phyloP scores from a whole-genome alignment of 2,888 invertebrate genomes.

The Watsonalla cultraria region DNA sequence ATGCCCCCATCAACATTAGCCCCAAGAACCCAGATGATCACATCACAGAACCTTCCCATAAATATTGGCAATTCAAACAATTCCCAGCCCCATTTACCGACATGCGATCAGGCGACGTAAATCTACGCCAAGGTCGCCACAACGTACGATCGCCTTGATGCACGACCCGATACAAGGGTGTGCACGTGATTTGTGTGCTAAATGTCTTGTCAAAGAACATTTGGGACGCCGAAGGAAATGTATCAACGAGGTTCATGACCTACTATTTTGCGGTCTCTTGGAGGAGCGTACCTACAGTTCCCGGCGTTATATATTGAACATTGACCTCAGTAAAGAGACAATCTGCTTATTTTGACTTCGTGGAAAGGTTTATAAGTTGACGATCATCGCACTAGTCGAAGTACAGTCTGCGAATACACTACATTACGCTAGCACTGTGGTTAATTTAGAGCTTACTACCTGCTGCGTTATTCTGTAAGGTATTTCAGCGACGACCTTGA shows the following conservation, averaged over 20 bases:
- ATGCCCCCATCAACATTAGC: too few species aligned
- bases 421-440: too few species aligned
- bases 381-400: too few species aligned
- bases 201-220: conserved; percentile 24
- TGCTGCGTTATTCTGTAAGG: too few species aligned
- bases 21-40: background rate
- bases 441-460: too few species aligned
- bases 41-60: background rate
- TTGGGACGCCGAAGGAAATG: conserved; percentile 1
- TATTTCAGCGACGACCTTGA: too few species aligned
- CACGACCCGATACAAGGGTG: conserved; percentile 44
- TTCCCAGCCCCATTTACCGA: conserved; percentile 26
- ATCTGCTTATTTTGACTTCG: too few species aligned
- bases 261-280: conserved; percentile 1
- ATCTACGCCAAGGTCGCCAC: conserved; percentile 54
- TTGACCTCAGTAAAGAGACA: too few species aligned
- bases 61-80: conserved; percentile 1
- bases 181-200: conserved; percentile 52
- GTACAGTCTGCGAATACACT: too few species aligned
- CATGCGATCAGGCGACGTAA: conserved; percentile 40
- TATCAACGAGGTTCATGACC: background rate
- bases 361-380: too few species aligned
- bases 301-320: too few species aligned
- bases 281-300: too few species aligned
- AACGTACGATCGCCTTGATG: conserved; percentile 37